phyloP scores from a whole-genome alignment of 1,140 invertebrate genomes.

The Lucilia sericata region DNA sequence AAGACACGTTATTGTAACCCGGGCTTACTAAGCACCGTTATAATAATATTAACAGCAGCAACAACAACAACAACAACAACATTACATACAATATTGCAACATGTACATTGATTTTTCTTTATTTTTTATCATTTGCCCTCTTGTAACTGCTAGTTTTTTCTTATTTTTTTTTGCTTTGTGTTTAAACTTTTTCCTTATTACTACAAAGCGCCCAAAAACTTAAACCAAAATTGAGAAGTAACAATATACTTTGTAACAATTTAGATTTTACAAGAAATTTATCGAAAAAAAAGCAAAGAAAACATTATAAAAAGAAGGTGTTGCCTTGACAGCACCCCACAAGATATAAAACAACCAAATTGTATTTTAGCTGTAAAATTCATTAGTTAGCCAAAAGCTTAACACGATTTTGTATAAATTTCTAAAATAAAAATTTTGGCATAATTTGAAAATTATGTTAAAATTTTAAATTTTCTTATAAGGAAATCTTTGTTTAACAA shows the following conservation, averaged over 20 bases:
- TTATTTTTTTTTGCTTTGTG: neutral
- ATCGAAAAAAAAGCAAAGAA: neutral
- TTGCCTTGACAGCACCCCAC: constrained; percentile 15
- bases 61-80: neutral
- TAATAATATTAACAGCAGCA: neutral
- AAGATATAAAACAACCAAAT: neutral
- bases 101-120: constrained; percentile 8
- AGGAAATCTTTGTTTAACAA: neutral
- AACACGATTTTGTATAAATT: constrained; percentile 12
- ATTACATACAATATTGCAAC: neutral
- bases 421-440: neutral
- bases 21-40: constrained; percentile 19
- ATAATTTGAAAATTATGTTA: constrained; percentile 15
- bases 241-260: constrained; percentile 17
- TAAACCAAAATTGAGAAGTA: neutral
- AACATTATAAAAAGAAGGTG: neutral
- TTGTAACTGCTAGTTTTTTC: neutral
- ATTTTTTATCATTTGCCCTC: neutral
- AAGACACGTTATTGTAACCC: constrained; percentile 5
- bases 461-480: neutral
- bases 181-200: neutral
- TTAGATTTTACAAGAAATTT: neutral
- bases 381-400: constrained; percentile 9
- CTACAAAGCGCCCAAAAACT: neutral
- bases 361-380: neutral